Conservation (phyloP, 2,113 vertebrate species). For the Corynorhinus townsendii region DNA sequence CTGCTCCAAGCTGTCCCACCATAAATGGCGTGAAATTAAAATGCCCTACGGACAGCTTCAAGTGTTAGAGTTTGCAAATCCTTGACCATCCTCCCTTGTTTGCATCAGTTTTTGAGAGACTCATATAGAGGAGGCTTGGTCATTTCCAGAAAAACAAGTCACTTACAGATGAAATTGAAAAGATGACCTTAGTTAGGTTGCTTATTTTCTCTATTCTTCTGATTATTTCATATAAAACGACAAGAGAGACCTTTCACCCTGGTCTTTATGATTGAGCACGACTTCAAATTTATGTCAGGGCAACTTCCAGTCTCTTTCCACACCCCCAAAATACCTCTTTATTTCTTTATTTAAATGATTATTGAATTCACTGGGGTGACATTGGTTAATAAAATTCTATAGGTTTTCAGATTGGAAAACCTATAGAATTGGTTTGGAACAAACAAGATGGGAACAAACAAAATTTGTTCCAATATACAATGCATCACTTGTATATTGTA, state of each 20-base stretch:
- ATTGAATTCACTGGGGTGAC: background rate
- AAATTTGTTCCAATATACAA: no score
- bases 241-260: background rate
- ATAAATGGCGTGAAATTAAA: background rate
- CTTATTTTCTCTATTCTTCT: background rate
- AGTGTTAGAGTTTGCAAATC: background rate
- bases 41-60: background rate
- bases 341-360: background rate
- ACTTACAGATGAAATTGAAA: background rate
- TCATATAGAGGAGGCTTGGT: background rate
- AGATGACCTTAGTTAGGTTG: background rate
- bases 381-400: background rate
- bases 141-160: background rate
- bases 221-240: background rate
- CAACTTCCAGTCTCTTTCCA: background rate
- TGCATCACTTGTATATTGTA: background rate
- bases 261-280: background rate
- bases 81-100: background rate
- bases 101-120: background rate
- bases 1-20: background rate
- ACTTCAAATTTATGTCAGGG: slow-evolving; percentile 4
- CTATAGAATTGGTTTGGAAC: no score
- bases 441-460: no score
- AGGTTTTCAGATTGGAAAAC: no score
- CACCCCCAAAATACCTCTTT: background rate